Evolutionary conservation across 2,797 vertebrate genomes (phyloP).

Genomic region (Tragelaphus oryx): DNA sequence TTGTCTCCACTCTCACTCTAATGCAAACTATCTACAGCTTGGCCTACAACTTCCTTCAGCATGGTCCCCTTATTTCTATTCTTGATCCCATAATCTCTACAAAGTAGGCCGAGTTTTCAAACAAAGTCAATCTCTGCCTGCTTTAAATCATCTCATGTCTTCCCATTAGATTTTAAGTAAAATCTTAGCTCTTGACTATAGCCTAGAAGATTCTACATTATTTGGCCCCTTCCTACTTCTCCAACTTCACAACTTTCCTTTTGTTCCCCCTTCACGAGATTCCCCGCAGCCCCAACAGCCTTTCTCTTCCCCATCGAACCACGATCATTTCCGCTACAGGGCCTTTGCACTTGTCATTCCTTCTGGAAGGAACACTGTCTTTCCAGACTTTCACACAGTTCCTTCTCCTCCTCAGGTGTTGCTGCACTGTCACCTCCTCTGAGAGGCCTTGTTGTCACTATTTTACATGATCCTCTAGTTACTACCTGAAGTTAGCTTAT

Average conservation of each 20-base stretch:
- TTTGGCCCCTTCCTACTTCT: neutral
- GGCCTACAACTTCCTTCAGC: neutral
- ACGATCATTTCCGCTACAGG: neutral
- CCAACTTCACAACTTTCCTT: neutral
- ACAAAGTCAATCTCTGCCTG: neutral
- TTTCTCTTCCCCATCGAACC: neutral
- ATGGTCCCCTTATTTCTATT: neutral
- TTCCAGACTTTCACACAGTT: neutral
- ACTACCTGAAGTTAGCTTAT: neutral
- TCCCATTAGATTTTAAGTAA: neutral
- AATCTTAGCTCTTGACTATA: neutral
- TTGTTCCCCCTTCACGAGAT: neutral
- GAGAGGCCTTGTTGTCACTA: neutral
- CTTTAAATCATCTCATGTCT: neutral
- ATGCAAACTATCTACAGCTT: neutral
- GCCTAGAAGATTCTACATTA: neutral
- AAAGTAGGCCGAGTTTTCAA: neutral
- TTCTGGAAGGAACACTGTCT: neutral
- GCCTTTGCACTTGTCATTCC: conserved; percentile 3
- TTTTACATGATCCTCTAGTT: neutral
- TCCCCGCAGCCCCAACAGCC: neutral
- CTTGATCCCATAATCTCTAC: neutral
- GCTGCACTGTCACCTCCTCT: neutral
- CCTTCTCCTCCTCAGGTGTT: neutral
- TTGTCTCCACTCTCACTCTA: neutral